Conservation (phyloP, 2,888 invertebrate genomes). For the Drosophila hamatofila region DNA sequence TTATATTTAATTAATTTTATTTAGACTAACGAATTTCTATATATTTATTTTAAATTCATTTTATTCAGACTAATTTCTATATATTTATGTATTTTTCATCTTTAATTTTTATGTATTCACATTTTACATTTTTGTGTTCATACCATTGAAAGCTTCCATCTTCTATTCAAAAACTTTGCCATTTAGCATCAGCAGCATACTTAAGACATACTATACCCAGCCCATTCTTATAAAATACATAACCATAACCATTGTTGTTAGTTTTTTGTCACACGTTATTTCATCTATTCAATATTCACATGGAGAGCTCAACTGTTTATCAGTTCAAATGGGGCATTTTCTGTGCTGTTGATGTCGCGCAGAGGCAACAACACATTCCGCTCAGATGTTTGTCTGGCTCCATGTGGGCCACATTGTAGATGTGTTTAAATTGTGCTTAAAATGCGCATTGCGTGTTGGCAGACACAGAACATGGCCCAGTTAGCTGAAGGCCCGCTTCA, state of each 20-base stretch:
- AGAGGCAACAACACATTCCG: slow-evolving; percentile 6
- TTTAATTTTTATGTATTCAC: neutral
- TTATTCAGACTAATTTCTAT: no score
- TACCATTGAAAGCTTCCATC: neutral
- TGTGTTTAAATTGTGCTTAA: slow-evolving; percentile 62
- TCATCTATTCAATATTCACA: slow-evolving; percentile 4
- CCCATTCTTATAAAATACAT: neutral
- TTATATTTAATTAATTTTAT: no score
- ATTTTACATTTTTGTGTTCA: neutral
- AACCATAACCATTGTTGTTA: neutral
- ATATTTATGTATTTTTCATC: neutral
- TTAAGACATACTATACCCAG: neutral
- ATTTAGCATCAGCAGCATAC: neutral
- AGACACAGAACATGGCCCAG: slow-evolving; percentile 34
- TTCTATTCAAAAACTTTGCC: neutral
- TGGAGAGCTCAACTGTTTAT: slow-evolving; percentile 15
- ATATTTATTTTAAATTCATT: no score
- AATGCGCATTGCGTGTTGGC: slow-evolving; percentile 61
- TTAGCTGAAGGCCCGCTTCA: slow-evolving; percentile 43
- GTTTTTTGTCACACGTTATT: neutral
- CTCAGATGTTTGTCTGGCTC: slow-evolving; percentile 8
- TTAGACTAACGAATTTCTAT: no score
- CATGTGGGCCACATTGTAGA: slow-evolving; percentile 33
- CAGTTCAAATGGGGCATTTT: slow-evolving; percentile 34
- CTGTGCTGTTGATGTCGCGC: slow-evolving; percentile 12